Base-by-base conservation (phyloP, 2,797 vertebrate species). In the Zenarchopterus dispar region DNA sequence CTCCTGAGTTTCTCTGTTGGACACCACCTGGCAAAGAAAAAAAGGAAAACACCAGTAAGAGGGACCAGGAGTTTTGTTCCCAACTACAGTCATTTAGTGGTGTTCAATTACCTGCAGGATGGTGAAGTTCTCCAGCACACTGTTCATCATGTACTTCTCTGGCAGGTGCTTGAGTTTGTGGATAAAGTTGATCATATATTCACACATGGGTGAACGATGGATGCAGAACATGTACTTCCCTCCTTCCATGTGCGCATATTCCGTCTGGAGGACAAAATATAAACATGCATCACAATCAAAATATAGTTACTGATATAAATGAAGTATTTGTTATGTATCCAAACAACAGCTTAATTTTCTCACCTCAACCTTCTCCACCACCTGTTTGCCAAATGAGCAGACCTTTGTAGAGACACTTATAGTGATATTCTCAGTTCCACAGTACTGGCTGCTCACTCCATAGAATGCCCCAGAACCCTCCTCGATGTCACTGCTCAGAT, bases 81-180 rank as follows among this genome's bases (percentile, higher is more conserved):
- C 28, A 26, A 11, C 3, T n/a, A 11, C 0, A 52, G 65, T 22
- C 4, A 39, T 51, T n/a, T 13, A 44, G 18, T 19, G 3, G 33
- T 2, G 16, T 4, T 57, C 5, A 54, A 39, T 0, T 48, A 96
- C 96, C 95, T 98, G 96, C 78, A 98, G 90, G 88, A 98, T 97
- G 81, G 96, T 98, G 92, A 98, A 98, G 94, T 97, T 98, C 93
- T 98, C 96, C 89, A 98, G 93, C 60, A 98, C 96, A 10, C 96
- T 98, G 93, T 97, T 98, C 96, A 98, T 98, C 96, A 98, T 97
- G 90, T 97, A 98, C 85, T 97, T 97, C 91, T 98, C 96, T 0
- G 96, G 96, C 85, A 98, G 94, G 86, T 97, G 96, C 81, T 97
- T 97, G 65, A 98, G 95, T 85, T 98, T 98, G 91, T 98, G 96